Conservation (phyloP, 1,140 invertebrate genomes). For the Euura saliciscinereae region DNA sequence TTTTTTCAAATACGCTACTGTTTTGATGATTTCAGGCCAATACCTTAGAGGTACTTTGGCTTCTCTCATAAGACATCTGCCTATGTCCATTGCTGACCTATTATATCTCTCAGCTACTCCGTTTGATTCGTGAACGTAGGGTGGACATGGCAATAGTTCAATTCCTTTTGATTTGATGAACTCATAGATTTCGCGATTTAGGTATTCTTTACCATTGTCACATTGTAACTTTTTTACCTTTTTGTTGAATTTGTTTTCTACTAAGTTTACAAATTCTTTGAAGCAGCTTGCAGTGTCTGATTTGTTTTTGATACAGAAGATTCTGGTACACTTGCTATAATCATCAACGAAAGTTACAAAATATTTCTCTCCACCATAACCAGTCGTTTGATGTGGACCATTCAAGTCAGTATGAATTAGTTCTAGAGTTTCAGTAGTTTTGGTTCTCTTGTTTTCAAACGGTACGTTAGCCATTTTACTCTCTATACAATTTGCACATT, state of each 20-base stretch:
- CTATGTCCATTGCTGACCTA: conserved; percentile 32
- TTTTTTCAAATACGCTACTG: conserved; percentile 35
- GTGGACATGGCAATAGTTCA: conserved; percentile 40
- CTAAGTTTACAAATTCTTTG: conserved; percentile 29
- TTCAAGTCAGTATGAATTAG: conserved; percentile 46
- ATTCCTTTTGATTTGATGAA: conserved; percentile 34
- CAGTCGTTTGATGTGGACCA: conserved; percentile 43
- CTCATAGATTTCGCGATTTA: conserved; percentile 30
- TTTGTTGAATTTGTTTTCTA: conserved; percentile 30
- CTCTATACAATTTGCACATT: conserved; percentile 31
- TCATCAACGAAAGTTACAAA: conserved; percentile 40
- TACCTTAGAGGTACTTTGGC: conserved; percentile 32
- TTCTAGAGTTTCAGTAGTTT: conserved; percentile 39
- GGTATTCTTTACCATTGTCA: conserved; percentile 50
- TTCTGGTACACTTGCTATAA: conserved; percentile 41
- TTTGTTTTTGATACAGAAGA: conserved; percentile 45
- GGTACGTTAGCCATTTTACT: conserved; percentile 42
- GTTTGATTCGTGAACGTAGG: conserved; percentile 49
- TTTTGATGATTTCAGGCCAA: conserved; percentile 36
- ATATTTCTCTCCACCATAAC: conserved; percentile 37
- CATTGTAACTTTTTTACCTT: conserved; percentile 43
- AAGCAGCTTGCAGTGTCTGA: conserved; percentile 33
- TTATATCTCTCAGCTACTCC: conserved; percentile 47
- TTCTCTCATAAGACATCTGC: conserved; percentile 27
- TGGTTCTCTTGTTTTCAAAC: conserved; percentile 48